Conservation (phyloP, 2,888 invertebrate species). For the Platypus cylindrus region DNA sequence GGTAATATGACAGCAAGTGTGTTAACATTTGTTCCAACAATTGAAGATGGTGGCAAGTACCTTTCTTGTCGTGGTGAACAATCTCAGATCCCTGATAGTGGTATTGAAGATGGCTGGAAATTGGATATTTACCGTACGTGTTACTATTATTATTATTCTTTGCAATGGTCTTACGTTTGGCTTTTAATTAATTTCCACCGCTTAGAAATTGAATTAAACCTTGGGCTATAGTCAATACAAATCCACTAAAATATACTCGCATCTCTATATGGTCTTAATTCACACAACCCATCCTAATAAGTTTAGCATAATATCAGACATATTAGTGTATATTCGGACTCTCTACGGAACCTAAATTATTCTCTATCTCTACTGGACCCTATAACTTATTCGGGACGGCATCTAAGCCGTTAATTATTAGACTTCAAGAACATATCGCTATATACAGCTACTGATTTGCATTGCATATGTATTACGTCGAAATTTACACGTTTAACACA, state of each 20-base stretch:
- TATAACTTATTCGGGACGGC: constrained; percentile 12
- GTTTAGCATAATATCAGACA: constrained; percentile 9
- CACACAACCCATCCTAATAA: constrained; percentile 9
- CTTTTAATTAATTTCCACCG: too few species aligned
- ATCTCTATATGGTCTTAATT: too few species aligned
- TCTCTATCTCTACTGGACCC: constrained; percentile 13
- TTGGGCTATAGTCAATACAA: too few species aligned
- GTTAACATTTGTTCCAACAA: constrained; percentile 61
- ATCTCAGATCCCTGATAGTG: constrained; percentile 57
- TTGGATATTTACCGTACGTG: constrained; percentile 76
- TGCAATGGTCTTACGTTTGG: too few species aligned
- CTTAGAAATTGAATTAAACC: too few species aligned
- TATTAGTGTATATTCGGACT: constrained; percentile 7
- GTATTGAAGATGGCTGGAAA: constrained; percentile 68
- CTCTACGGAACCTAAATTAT: constrained; percentile 12
- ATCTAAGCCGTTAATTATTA: constrained; percentile 15
- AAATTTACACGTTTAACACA: too few species aligned
- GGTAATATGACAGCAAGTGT: constrained; percentile 66
- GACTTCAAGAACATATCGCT: constrained; percentile 15
- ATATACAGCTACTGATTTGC: constrained; percentile 9
- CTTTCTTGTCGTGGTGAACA: constrained; percentile 70
- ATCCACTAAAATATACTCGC: too few species aligned
- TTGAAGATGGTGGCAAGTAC: constrained; percentile 67
- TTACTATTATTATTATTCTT: too few species aligned
- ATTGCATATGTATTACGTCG: constrained; percentile 9